phyloP scores from a whole-genome alignment of 2,113 vertebrate genomes.

The Equus quagga region DNA sequence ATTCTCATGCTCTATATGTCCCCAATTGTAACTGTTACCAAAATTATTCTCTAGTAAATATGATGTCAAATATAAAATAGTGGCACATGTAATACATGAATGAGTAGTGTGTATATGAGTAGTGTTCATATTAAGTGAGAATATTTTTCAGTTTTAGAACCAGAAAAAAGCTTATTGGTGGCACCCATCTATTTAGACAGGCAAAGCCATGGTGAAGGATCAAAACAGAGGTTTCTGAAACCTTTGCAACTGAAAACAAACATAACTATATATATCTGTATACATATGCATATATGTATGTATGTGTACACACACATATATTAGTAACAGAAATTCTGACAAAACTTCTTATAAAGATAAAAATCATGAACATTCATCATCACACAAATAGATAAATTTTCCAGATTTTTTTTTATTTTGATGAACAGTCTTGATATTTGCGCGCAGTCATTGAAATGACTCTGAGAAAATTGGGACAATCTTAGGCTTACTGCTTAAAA shows the following conservation, averaged over 20 bases:
- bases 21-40: neutral
- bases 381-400: neutral
- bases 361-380: neutral
- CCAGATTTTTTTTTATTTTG: constrained; percentile 43
- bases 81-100: neutral
- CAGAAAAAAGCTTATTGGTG: neutral
- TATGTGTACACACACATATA: no score
- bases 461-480: constrained; percentile 31
- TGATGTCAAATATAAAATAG: neutral
- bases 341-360: neutral
- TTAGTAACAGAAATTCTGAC: neutral
- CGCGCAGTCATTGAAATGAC: neutral
- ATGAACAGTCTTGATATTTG: neutral
- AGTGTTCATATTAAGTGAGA: neutral
- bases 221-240: neutral
- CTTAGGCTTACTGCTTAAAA: neutral
- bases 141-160: neutral
- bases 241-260: neutral
- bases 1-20: neutral
- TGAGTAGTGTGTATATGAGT: neutral
- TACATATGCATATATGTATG: neutral
- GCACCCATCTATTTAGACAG: neutral
- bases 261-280: neutral
- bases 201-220: neutral
- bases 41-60: neutral